phyloP scores from a whole-genome alignment of 2,888 invertebrate species.

The Platycnemis pennipes region DNA sequence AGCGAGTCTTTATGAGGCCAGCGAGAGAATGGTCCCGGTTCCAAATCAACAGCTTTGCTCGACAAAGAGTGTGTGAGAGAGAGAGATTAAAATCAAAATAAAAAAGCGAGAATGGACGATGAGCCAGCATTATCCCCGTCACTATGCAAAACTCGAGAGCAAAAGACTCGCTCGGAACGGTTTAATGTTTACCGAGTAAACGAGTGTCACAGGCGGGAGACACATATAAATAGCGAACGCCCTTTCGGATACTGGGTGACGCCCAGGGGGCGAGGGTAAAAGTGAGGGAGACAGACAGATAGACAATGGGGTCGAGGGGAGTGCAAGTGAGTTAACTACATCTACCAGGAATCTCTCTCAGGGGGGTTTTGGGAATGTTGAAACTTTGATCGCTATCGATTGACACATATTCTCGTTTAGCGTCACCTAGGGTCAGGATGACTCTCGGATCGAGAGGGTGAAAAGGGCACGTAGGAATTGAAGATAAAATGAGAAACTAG shows the following conservation, averaged over 20 bases:
- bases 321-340: neutral
- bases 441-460: neutral
- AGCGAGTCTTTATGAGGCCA: neutral
- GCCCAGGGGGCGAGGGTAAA: no score
- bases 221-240: neutral
- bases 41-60: neutral
- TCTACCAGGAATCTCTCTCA: neutral
- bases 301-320: neutral
- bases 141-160: neutral
- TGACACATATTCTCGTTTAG: neutral
- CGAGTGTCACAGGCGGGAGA: neutral
- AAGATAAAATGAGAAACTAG: neutral
- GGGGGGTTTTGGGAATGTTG: neutral
- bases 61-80: neutral
- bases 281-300: neutral
- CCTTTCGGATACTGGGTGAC: slow-evolving; percentile 20
- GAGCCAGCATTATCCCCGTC: slow-evolving; percentile 1
- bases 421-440: neutral
- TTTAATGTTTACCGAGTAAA: slow-evolving; percentile 30
- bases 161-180: neutral
- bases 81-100: neutral
- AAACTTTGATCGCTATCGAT: slow-evolving; percentile 21
- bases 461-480: neutral
- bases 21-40: slow-evolving; percentile 2
- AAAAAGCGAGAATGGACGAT: neutral